Percentiles rank a stretch among this genome's conserved stretches.
Evolutionary conservation across 2,888 invertebrate genomes (phyloP).

Genomic region (Cataglyphis cursor): DNA sequence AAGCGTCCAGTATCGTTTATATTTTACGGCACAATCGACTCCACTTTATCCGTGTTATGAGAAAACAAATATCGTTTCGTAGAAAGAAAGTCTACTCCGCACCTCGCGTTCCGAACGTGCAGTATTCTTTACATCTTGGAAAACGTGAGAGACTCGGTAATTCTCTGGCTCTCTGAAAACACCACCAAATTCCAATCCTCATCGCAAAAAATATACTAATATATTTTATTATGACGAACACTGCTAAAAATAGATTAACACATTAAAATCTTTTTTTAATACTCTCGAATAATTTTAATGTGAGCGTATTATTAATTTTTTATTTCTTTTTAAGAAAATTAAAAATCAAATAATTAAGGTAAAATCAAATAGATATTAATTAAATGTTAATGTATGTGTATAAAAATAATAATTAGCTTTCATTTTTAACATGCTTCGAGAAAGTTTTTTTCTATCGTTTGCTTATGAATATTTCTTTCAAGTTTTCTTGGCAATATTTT

Average conservation of each 20-base stretch:
- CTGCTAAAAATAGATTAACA: neutral
- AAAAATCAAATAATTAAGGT: neutral
- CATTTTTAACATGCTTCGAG: neutral
- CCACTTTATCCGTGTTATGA: slow-evolving; percentile 9
- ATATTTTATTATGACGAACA: neutral
- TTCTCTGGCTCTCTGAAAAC: slow-evolving; percentile 12
- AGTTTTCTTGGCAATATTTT: neutral
- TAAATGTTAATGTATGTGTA: no score
- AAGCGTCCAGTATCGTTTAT: slow-evolving; percentile 30
- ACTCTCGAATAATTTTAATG: neutral
- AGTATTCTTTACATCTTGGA: slow-evolving; percentile 6
- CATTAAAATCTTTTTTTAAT: neutral
- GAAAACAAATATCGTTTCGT: slow-evolving; percentile 38
- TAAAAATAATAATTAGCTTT: neutral
- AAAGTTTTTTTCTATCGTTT: neutral
- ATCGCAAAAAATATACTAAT: slow-evolving; percentile 11
- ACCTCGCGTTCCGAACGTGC: neutral
- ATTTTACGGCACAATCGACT: slow-evolving; percentile 37
- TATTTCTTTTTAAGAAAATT: neutral
- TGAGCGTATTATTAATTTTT: neutral
- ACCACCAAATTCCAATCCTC: neutral
- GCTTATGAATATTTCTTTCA: neutral
- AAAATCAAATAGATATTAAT: no score
- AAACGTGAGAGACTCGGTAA: slow-evolving; percentile 19
- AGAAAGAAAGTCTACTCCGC: slow-evolving; percentile 36